phyloP scores from a whole-genome alignment of 37 sponge, comb jelly and placozoan species.

The Amphimedon queenslandica region DNA sequence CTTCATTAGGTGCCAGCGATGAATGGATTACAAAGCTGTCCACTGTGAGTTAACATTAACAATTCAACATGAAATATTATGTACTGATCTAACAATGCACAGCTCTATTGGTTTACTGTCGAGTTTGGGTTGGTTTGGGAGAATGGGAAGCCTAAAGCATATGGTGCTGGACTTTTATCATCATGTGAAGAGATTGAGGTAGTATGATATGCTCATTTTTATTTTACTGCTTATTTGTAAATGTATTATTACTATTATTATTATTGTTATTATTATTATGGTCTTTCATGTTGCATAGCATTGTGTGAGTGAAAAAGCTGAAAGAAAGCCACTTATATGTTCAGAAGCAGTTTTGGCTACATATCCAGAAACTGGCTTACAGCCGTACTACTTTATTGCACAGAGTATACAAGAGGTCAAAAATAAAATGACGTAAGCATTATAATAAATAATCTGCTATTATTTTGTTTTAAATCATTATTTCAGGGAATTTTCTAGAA shows the following conservation, averaged over 20 bases:
- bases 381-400: conserved; percentile 79
- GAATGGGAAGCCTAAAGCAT: conserved; percentile 57
- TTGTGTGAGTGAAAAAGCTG: conserved; percentile 52
- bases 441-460: no score
- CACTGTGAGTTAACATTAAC: conserved; percentile 50
- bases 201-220: neutral
- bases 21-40: conserved; percentile 78
- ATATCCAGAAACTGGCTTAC: conserved; percentile 66
- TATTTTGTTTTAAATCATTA: no score
- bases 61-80: no score
- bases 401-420: conserved; percentile 69
- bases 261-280: neutral
- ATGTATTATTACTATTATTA: no score
- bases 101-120: conserved; percentile 77
- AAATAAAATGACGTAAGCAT: conserved; percentile 66
- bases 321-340: conserved; percentile 38
- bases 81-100: no score
- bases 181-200: conserved; percentile 48
- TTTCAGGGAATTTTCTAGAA: no score
- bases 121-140: conserved; percentile 64
- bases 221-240: neutral
- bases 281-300: conserved; percentile 8
- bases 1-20: conserved; percentile 71
- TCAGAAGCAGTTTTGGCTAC: conserved; percentile 7
- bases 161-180: conserved; percentile 72